Evolutionary conservation across 37 sponge, comb jelly and placozoan genomes (phyloP).

Genomic region (Petrosia ficiformis): DNA sequence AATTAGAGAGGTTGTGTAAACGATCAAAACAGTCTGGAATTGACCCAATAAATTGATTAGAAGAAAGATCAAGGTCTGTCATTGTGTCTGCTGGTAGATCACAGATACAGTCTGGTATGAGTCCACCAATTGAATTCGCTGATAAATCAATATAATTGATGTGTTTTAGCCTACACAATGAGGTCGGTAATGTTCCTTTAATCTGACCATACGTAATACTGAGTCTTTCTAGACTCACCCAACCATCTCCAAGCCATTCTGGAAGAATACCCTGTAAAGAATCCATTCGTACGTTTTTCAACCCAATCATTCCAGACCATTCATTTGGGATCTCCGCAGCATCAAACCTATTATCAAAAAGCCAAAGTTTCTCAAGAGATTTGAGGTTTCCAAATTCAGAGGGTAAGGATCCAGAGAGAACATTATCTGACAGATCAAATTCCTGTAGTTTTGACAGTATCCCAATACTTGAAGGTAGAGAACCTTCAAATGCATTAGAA

Average conservation of each 20-base stretch:
- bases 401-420: conserved; percentile 65
- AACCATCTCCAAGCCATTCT: conserved; percentile 42
- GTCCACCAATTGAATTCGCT: conserved; percentile 43
- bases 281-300: conserved; percentile 39
- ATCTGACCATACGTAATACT: conserved; percentile 47
- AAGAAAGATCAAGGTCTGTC: conserved; percentile 44
- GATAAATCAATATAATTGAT: conserved; percentile 50
- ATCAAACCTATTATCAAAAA: conserved; percentile 36
- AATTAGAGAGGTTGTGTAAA: conserved; percentile 9
- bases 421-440: conserved; percentile 52
- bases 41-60: conserved; percentile 56
- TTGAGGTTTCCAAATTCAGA: conserved; percentile 26
- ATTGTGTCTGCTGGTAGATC: conserved; percentile 17
- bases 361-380: conserved; percentile 9
- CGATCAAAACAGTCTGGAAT: conserved; percentile 60
- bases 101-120: conserved; percentile 57
- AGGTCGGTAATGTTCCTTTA: conserved; percentile 45
- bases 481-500: conserved; percentile 39
- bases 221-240: conserved; percentile 38
- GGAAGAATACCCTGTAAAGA: conserved; percentile 54
- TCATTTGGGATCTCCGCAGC: conserved; percentile 45
- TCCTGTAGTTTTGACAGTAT: not conserved
- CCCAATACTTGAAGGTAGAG: conserved; percentile 21
- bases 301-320: conserved; percentile 29
- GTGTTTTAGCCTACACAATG: conserved; percentile 41